These are phyloP conservation scores for Arenicola marina DNA, from an alignment of 2,888 invertebrate genomes.

Conservation along the genomic window DNA sequence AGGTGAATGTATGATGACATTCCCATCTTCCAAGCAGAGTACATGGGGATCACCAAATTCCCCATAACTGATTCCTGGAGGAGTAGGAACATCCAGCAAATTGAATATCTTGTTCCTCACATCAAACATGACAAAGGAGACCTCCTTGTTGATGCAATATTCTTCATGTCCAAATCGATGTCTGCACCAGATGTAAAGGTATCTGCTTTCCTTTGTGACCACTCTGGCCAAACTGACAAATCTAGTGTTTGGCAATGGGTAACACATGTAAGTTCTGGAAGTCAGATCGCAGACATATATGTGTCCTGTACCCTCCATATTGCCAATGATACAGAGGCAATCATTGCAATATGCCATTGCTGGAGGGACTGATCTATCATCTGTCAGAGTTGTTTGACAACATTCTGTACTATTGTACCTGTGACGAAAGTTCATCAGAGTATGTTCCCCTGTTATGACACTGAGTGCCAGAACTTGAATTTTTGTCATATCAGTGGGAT, in stretches of 20 bases:
- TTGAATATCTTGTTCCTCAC: conserved; percentile 50
- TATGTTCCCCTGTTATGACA: conserved; percentile 45
- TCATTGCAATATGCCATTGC: conserved; percentile 51
- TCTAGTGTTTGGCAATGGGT: conserved; percentile 50
- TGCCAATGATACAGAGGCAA: conserved; percentile 51
- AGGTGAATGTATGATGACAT: conserved; percentile 50
- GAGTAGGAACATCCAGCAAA: conserved; percentile 45
- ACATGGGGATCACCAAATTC: conserved; percentile 50
- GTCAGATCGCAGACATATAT: conserved; percentile 51
- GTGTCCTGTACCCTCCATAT: conserved; percentile 54
- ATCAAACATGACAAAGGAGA: conserved; percentile 55
- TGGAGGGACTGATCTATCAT: conserved; percentile 51
- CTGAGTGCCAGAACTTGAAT: conserved; percentile 52
- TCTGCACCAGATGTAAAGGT: conserved; percentile 53
- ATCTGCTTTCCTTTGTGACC: conserved; percentile 46
- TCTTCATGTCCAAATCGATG: conserved; percentile 57
- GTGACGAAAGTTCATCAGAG: conserved; percentile 50
- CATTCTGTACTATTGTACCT: conserved; percentile 50
- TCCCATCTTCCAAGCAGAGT: conserved; percentile 50
- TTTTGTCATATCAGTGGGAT: conserved; percentile 55
- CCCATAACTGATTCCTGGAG: conserved; percentile 52
- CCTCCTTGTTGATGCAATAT: conserved; percentile 55
- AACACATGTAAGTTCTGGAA: conserved; percentile 51
- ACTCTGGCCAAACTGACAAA: conserved; percentile 54
- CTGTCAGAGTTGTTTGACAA: conserved; percentile 55